Evolutionary conservation across 2,888 invertebrate species (phyloP), one percentile per base, ranked within the genome.

Genomic region (Therioaphis trifolii): DNA sequence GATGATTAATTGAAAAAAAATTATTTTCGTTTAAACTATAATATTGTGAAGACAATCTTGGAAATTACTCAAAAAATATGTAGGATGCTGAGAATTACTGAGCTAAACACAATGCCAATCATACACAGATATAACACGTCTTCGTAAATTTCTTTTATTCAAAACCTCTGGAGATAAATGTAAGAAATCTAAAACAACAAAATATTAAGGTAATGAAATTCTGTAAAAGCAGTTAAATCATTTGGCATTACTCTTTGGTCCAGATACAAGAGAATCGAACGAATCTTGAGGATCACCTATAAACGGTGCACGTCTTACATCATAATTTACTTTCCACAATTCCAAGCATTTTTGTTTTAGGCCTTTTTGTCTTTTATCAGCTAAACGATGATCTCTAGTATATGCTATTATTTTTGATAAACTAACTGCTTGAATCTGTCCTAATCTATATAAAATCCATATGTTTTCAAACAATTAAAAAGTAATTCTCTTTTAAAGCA

Each of bases 391-490:
- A 87, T 97, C 93, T 88, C 93, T 92, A 86, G 93, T 93, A 88
- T 93, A 97, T 5, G 92, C 92, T n/a, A 94, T 93, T 84, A 97
- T 93, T 90, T 97, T 97, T 21, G 92, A 90, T 85, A 98, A 90
- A 85, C 93, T 93, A 66, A 92, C 89, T 35, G 95, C 93, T 90
- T 98, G 97, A 79, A 91, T 91, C 66, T 90, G 90, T 0, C 93
- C 95, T 85, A 95, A 89, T 43, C 91, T 92, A 88, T 80, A 90
- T 89, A 52, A 80, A 66, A 74, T 46, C 4, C n/a, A 46, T 43
- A 43, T 9, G 11, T 11, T 9, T 43, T 43, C n/a, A n/a, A n/a
- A n/a, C n/a, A n/a, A n/a, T n/a, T n/a, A n/a, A n/a, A n/a, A n/a
- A n/a, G n/a, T n/a, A n/a, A n/a, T n/a, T n/a, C n/a, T n/a, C n/a